Base-by-base conservation (phyloP, 2,113 vertebrate species). In the Erinaceus europaeus region DNA sequence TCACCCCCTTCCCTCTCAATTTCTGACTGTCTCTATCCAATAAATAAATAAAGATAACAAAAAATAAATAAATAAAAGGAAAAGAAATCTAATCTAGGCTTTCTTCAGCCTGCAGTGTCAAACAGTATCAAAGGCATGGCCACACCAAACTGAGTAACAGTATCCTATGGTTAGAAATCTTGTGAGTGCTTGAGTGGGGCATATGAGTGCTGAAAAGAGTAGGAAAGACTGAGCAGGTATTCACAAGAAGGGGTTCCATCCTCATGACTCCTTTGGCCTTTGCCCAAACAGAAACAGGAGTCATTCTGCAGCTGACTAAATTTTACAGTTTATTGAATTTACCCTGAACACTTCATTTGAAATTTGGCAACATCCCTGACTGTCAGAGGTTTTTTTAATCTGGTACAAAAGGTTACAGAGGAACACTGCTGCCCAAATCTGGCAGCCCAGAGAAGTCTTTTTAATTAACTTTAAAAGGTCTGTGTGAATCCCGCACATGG, bases 381-480 rank as follows among this genome's bases (percentile, higher is more conserved):
- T 92, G 84, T 93, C 88, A 92, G 64, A 86, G 84, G 89, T 91
- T 91, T 92, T n/a, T 57, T 93, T 86, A 91, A 95, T 95, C 93
- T 89, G 86, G 84, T 93, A 91, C 89, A 90, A 91, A 95, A 93
- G 88, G 77, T 84, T 95, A 93, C 42, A 88, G 83, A 93, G 50
- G 62, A 93, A 77, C 1, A 3, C 84, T 88, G 69, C 76, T 91
- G 81, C 69, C 61, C 77, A 84, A 83, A 86, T 77, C 80, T 91
- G 93, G 86, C 88, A 94, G 90, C 64, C 73, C 64, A 81, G 74
- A 59, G 90, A 92, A 95, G 77, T 53, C 59, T 93, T 90, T 95
- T 95, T 92, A 95, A 95, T 95, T 94, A 93, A 95, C 86, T 95
- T 95, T 86, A 84, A 95, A 95, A 91, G 86, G 83, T 91, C 88